A percentile compares a stretch with the other conserved stretches of the same genome.
These are phyloP conservation scores for Podilymbus podiceps DNA, from an alignment of 2,113 vertebrate genomes.

Conservation along the genomic window DNA sequence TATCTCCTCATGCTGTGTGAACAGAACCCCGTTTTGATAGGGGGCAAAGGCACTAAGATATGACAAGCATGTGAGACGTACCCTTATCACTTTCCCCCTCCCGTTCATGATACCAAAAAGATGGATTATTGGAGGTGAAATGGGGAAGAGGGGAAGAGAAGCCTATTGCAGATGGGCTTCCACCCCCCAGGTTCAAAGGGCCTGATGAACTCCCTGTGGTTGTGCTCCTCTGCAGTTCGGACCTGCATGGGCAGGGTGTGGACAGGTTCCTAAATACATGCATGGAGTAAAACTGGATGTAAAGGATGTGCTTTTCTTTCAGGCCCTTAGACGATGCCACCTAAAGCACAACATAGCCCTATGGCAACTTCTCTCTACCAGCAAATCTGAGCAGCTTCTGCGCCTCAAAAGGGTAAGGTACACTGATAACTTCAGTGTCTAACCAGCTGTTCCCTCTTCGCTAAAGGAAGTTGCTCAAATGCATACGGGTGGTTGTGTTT, in stretches of 20 bases:
- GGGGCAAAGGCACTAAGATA: not conserved
- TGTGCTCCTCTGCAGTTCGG: not conserved
- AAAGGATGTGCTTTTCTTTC: not conserved
- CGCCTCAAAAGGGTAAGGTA: conserved; percentile 80
- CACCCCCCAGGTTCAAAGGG: too few relatives aligned
- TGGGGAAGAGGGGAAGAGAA: not conserved
- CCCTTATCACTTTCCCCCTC: not conserved
- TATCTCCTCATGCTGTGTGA: not conserved
- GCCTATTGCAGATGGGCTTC: not conserved
- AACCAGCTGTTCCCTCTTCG: not conserved
- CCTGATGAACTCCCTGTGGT: not conserved
- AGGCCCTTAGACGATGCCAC: conserved; percentile 82
- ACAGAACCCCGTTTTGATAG: not conserved
- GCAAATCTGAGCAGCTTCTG: conserved; percentile 89
- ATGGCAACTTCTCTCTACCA: conserved; percentile 88
- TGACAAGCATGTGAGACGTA: not conserved
- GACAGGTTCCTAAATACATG: not conserved
- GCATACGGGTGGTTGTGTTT: not conserved
- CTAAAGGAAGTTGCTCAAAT: not conserved
- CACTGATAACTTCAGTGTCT: not conserved
- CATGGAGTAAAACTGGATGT: too few relatives aligned
- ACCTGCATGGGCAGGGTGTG: not conserved
- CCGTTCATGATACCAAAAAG: not conserved
- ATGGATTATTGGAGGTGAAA: not conserved
- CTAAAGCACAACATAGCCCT: conserved; percentile 84